A percentile compares a stretch with the other conserved stretches of the same genome.
These are phyloP conservation scores for Ammospiza caudacuta DNA, from an alignment of 2,113 vertebrate genomes.

Conservation along the genomic window DNA sequence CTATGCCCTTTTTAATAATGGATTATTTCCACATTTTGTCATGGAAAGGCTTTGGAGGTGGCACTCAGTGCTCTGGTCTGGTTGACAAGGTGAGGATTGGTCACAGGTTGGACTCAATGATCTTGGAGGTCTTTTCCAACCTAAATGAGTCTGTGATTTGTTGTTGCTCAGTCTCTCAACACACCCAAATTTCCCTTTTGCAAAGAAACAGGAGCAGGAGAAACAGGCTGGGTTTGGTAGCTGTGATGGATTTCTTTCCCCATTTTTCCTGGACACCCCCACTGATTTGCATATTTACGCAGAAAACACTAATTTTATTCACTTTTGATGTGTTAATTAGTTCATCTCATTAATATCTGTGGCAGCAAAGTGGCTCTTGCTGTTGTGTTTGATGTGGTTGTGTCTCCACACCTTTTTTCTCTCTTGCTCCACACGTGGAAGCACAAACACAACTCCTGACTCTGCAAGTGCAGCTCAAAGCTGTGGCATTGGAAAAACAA, in stretches of 20 bases:
- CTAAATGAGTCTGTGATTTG: neutral
- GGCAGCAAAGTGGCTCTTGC: neutral
- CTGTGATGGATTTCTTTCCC: neutral
- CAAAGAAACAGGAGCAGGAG: neutral
- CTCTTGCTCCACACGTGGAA: neutral
- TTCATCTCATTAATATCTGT: neutral
- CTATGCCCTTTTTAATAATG: neutral
- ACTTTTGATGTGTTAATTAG: conserved; percentile 1
- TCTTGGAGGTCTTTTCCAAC: neutral
- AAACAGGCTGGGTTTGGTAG: neutral
- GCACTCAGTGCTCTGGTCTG: neutral
- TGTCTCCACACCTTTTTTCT: neutral
- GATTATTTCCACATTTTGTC: neutral
- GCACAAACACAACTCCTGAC: neutral
- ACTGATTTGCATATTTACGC: neutral
- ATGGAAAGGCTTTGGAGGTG: neutral
- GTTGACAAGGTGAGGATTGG: neutral
- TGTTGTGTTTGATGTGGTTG: neutral
- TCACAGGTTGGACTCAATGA: neutral
- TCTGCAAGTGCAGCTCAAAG: neutral
- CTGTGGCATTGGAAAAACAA: neutral
- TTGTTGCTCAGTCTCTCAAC: neutral
- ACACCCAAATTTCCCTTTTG: neutral
- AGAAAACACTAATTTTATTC: neutral
- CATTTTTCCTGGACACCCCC: neutral